These are phyloP conservation scores for Isotomurus palustris DNA, from an alignment of 2,888 invertebrate genomes.

Conservation along the genomic window DNA sequence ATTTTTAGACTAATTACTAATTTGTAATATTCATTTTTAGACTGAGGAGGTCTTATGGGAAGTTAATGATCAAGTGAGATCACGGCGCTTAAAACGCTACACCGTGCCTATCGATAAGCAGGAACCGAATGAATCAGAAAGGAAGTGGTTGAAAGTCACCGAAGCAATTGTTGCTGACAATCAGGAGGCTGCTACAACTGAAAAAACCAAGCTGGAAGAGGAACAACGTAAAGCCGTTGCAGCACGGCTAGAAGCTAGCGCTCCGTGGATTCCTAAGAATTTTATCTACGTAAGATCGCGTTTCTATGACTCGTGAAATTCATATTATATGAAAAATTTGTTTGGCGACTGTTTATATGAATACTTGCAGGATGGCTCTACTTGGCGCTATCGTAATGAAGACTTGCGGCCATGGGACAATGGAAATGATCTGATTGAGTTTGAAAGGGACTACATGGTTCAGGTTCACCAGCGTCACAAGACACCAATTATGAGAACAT, in stretches of 20 bases:
- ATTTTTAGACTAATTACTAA: neutral
- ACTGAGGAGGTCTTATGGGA: slow-evolving; percentile 67
- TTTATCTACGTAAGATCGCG: slow-evolving; percentile 58
- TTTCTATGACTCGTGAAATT: neutral
- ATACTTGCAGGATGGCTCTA: slow-evolving; percentile 37
- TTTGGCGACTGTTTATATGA: neutral
- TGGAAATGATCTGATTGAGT: slow-evolving; percentile 78
- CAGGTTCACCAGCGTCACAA: slow-evolving; percentile 70
- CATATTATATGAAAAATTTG: neutral
- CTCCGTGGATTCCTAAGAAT: slow-evolving; percentile 68
- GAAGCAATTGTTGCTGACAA: slow-evolving; percentile 77
- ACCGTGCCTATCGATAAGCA: slow-evolving; percentile 75
- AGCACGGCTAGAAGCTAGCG: slow-evolving; percentile 61
- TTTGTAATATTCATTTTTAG: slow-evolving; percentile 49
- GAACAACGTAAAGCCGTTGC: slow-evolving; percentile 71
- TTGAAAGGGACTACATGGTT: slow-evolving; percentile 73
- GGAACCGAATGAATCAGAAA: slow-evolving; percentile 76
- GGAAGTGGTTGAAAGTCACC: slow-evolving; percentile 80
- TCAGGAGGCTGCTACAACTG: slow-evolving; percentile 82
- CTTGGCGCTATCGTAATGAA: slow-evolving; percentile 70
- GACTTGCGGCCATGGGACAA: slow-evolving; percentile 85
- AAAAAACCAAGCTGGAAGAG: slow-evolving; percentile 85
- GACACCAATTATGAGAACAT: slow-evolving; percentile 67
- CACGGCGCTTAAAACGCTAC: slow-evolving; percentile 67
- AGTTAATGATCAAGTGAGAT: slow-evolving; percentile 65